Conservation (phyloP, 2,797 vertebrate species). For the Danio albolineatus region DNA sequence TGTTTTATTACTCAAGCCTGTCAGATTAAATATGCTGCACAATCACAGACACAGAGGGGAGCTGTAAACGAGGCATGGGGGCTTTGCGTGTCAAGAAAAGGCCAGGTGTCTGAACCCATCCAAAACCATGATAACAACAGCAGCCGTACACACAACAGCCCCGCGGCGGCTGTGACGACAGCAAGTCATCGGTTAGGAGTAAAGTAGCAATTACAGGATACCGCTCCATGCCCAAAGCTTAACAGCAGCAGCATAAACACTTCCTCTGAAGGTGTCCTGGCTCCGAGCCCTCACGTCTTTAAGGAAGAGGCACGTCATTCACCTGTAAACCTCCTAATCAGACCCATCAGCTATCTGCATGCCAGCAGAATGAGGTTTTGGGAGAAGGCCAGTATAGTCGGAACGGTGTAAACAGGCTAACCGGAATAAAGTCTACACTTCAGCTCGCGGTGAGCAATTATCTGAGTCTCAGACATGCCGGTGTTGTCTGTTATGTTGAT, state of each 20-base stretch:
- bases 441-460: slow-evolving; percentile 49
- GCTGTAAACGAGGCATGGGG: slow-evolving; percentile 71
- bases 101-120: slow-evolving; percentile 74
- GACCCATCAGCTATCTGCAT: slow-evolving; percentile 68
- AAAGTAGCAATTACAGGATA: slow-evolving; percentile 70
- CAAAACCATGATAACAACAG: slow-evolving; percentile 48
- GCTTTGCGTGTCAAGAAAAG: slow-evolving; percentile 67
- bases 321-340: slow-evolving; percentile 70
- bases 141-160: slow-evolving; percentile 53
- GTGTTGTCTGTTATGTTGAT: slow-evolving; percentile 68
- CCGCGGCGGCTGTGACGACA: slow-evolving; percentile 69
- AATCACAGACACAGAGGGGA: background rate
- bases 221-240: slow-evolving; percentile 65
- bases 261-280: slow-evolving; percentile 63
- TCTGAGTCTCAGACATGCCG: slow-evolving; percentile 65
- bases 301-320: slow-evolving; percentile 33
- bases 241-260: slow-evolving; percentile 69
- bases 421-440: slow-evolving; percentile 39
- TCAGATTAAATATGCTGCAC: slow-evolving; percentile 70
- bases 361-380: slow-evolving; percentile 48
- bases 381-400: slow-evolving; percentile 28
- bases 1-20: slow-evolving; percentile 65
- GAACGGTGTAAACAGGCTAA: slow-evolving; percentile 33
- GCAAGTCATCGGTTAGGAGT: slow-evolving; percentile 71
- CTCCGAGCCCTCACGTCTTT: slow-evolving; percentile 51